These are phyloP conservation scores for Aporophyla nigra DNA, from an alignment of 2,888 invertebrate species.

Conservation along the genomic window DNA sequence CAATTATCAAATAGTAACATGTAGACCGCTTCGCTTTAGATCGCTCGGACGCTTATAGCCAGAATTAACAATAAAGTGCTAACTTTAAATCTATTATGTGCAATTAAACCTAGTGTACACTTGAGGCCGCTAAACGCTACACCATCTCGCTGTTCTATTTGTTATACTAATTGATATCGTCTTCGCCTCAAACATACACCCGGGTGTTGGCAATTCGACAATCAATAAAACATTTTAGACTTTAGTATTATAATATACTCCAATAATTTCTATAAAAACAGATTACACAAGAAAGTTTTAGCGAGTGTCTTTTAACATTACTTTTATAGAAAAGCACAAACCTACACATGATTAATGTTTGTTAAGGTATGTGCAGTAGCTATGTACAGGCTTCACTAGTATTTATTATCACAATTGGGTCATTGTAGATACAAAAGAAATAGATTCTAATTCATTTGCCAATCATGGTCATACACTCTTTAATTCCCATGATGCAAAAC, in stretches of 20 bases:
- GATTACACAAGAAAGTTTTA: constrained; percentile 68
- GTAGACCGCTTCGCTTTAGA: constrained; percentile 71
- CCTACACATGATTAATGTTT: constrained; percentile 72
- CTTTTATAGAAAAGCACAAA: constrained; percentile 73
- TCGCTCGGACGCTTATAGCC: constrained; percentile 76
- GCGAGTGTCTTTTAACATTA: constrained; percentile 64
- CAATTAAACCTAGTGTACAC: constrained; percentile 73
- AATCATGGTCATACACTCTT: constrained; percentile 35
- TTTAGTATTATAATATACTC: constrained; percentile 70
- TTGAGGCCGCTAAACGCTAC: constrained; percentile 65
- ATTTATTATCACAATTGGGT: constrained; percentile 79
- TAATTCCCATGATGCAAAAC: constrained; percentile 43
- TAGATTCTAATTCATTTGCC: constrained; percentile 52
- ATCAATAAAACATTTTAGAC: constrained; percentile 76
- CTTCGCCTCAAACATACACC: constrained; percentile 73
- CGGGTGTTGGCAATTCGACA: constrained; percentile 87
- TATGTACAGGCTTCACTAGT: constrained; percentile 81
- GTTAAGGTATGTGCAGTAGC: constrained; percentile 71
- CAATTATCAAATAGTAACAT: constrained; percentile 77
- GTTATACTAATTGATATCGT: constrained; percentile 58
- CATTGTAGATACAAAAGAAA: constrained; percentile 62
- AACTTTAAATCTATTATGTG: constrained; percentile 76
- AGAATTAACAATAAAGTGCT: constrained; percentile 79
- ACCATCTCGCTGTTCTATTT: constrained; percentile 48
- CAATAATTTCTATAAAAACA: constrained; percentile 72